phyloP scores from a whole-genome alignment of 2,797 vertebrate genomes.

The Spondyliosoma cantharus region DNA sequence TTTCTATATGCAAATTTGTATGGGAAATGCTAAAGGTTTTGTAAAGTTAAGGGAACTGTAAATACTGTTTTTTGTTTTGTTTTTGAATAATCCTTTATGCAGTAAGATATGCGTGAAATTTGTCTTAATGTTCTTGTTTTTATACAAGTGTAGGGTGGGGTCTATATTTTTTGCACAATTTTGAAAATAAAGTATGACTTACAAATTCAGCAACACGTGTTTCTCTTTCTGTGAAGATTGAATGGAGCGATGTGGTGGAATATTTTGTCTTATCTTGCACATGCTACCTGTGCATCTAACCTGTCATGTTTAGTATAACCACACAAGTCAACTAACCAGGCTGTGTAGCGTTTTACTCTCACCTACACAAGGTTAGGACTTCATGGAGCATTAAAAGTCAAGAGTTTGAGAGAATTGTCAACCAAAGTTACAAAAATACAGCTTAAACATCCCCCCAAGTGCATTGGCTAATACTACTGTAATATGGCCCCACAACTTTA shows the following conservation, averaged over 20 bases:
- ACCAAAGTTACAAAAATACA: background rate
- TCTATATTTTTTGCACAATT: slow-evolving; percentile 79
- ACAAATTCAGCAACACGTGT: slow-evolving; percentile 36
- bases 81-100: slow-evolving; percentile 59
- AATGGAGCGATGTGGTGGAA: background rate
- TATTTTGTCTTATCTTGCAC: background rate
- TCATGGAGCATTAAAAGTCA: background rate
- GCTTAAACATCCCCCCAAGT: background rate
- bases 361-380: slow-evolving; percentile 8
- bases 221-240: slow-evolving; percentile 16
- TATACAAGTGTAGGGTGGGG: slow-evolving; percentile 66
- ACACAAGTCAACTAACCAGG: slow-evolving; percentile 4
- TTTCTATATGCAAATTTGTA: slow-evolving; percentile 50
- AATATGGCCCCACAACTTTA: slow-evolving; percentile 29
- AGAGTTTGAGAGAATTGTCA: background rate
- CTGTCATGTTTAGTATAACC: background rate
- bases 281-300: background rate
- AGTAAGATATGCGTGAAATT: slow-evolving; percentile 67
- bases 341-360: background rate
- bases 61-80: slow-evolving; percentile 71
- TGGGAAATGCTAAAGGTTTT: slow-evolving; percentile 68
- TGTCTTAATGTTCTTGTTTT: slow-evolving; percentile 64
- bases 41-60: slow-evolving; percentile 81
- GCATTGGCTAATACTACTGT: no score
- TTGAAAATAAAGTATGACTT: slow-evolving; percentile 76